Evolutionary conservation across 2,797 vertebrate species (phyloP), one percentile per base, ranked within the genome.

Genomic region (Melanotaenia nigrans): DNA sequence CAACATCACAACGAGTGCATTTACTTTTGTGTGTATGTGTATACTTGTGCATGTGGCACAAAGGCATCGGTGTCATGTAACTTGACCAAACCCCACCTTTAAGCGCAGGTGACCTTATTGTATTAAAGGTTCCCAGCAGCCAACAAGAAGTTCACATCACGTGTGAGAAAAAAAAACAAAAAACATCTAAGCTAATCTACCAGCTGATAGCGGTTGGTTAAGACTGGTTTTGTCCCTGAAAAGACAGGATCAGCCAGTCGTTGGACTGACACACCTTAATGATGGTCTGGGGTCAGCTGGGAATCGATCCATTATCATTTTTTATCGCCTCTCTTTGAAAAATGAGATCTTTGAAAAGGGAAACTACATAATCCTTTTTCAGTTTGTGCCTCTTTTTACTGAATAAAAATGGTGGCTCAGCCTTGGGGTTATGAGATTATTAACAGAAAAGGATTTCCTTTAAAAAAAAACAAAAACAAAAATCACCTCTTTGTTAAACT

Each of bases 31-130:
- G 78, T 81, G 69, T 72, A 77, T 72, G 75, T 70, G 75, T 76
- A 78, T 36, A 38, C 53, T 62, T 77, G 54, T 78, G 71, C 71
- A 71, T 33, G 59, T 66, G 63, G 79, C 68, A 91, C 88, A 91
- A 91, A 87, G 75, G 76, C 66, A 36, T 30, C 0, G 84, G 90
- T 83, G 81, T 91, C 85, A 1, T 78, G 82, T 92, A 85, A 74
- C 92, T 58, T 18, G 25, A 71, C 73, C 78, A 71, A 88, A 81
- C 86, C 77, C 73, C 71, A 18, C 75, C 89, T 66, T 71, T 38
- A 2, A 86, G 84, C 63, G 30, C 89, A 86, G 90, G 86, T 89
- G 89, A 89, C 77, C 79, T 84, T 85, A 83, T 86, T 88, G 86
- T 87, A 53, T 71, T 51, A 28, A 73, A 61, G 71, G 59, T 86